Evolutionary conservation across 2,888 invertebrate genomes (phyloP), one percentile per base, ranked within the genome.

Genomic region (Mythimna lalbum): DNA sequence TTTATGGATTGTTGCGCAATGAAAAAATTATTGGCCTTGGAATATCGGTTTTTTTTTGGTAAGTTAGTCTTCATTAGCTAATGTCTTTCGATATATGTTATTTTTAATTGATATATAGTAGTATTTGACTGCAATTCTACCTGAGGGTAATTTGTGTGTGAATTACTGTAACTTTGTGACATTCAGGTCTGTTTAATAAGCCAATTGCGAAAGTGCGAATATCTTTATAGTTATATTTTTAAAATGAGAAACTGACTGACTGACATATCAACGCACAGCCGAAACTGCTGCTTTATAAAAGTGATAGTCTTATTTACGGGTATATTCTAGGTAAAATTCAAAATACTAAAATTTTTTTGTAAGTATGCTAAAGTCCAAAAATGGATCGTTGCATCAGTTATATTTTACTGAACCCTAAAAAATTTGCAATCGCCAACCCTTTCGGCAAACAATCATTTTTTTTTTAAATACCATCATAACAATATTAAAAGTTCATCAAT

Each of bases 21-120:
- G 80, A 80, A 86, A 84, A 86, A 81, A 68, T 76, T 81, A 77
- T 60, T 66, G 47, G 52, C 17, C 50, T 68, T 63, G 33, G 69
- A 36, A 9, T 12, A 23, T 52, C n/a, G 14, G 43, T 39, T 33
- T 50, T 52, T 36, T 57, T 43, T 17, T 47, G 4, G 27, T 43
- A 23, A 3, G 0, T 12, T 53, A 1, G 1, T 64, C 12, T 73
- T 39, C 50, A 52, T 79, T 33, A 33, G 36, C 23, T 71, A 59
- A 59, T 69, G 52, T 62, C 14, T 14, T 6, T 19, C 6, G n/a
- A 19, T n/a, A n/a, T n/a, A n/a, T n/a, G n/a, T n/a, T n/a, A n/a
- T n/a, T n/a, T n/a, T n/a, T n/a, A n/a, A n/a, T n/a, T n/a, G n/a
- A n/a, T n/a, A n/a, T n/a, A n/a, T n/a, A n/a, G n/a, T n/a, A n/a